phyloP scores from a whole-genome alignment of 2,113 vertebrate genomes.

The Thomomys bottae region DNA sequence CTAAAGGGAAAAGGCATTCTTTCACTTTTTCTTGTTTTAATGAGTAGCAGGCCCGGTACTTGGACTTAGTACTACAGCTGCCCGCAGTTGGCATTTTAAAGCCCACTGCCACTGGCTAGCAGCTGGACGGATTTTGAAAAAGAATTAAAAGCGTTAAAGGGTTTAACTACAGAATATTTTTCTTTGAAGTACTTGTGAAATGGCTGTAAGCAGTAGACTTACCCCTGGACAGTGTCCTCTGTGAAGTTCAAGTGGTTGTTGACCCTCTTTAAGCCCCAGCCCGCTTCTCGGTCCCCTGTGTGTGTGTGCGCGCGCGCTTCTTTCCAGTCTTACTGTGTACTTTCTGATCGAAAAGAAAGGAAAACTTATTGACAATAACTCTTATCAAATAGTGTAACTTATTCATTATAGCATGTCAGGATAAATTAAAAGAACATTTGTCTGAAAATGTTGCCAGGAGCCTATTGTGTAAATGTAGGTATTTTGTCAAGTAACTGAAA shows the following conservation, averaged over 20 bases:
- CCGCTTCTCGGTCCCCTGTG: constrained; percentile 28
- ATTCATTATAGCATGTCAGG: constrained; percentile 93
- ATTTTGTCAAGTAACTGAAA: constrained; percentile 81
- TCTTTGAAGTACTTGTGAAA: constrained; percentile 87
- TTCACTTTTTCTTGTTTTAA: constrained; percentile 80
- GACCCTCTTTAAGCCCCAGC: constrained; percentile 63
- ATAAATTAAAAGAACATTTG: constrained; percentile 89
- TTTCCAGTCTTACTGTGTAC: constrained; percentile 25
- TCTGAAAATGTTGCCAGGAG: constrained; percentile 89
- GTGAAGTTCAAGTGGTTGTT: constrained; percentile 79
- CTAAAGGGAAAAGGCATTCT: constrained; percentile 84
- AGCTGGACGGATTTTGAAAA: constrained; percentile 82
- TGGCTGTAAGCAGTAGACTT: constrained; percentile 81
- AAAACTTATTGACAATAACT: constrained; percentile 87
- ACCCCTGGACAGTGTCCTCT: constrained; percentile 75
- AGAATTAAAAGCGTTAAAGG: constrained; percentile 84
- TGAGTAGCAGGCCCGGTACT: constrained; percentile 82
- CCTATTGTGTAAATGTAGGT: constrained; percentile 88
- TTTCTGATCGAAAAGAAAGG: constrained; percentile 86
- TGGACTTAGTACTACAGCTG: constrained; percentile 83
- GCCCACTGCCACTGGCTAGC: constrained; percentile 72
- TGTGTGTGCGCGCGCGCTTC: background rate
- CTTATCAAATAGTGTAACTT: constrained; percentile 91
- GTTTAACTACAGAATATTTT: constrained; percentile 83
- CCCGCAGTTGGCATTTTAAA: constrained; percentile 79